Base-by-base conservation (phyloP, 2,113 vertebrate genomes). In the Hyla sarda region DNA sequence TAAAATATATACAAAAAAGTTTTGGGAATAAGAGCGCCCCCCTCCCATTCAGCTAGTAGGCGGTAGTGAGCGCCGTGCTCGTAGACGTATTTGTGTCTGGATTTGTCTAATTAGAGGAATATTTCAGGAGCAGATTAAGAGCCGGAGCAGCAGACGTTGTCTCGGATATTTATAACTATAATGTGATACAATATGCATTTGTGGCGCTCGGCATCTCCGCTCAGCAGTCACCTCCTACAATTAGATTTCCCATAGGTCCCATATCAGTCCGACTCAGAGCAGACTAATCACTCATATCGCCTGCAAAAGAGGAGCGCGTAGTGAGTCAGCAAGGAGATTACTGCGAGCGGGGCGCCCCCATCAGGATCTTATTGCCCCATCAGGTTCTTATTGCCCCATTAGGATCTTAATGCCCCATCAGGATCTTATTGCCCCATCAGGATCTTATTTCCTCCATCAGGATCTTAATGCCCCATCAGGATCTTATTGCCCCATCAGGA, bases 161-260 rank as follows among this genome's bases (percentile, higher is more conserved):
- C 73, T 34, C 19, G 3, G 76, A 80, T 80, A 80, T 80, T 80
- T 80, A 60, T 62, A 80, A 62, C 32, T 80, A 25, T 41, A 60
- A 60, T 80, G 77, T 41, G 54, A 80, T 80, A 54, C 34, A 62
- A 41, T 79, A 8, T 79, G 76, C 54, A 56, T 79, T 77, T 79
- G 32, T 79, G 52, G 28, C n/a, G 54, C 54, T 84, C 74, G 52
- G 60, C 56, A 74, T 75, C 41, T 17, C 52, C 21, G 10, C 71
- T 10, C 72, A 32, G 37, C 54, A 12, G 41, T 76, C n/a, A 23
- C 37, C 12, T 54, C 45, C 23, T 28, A 65, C 56, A 48, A 47
- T 58, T 47, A 62, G 71, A 32, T 58, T 74, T 67, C 79, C 79
- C 58, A 50, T 37, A 9, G 79, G 79, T 5, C 77, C 34, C 14